Conservation (phyloP, 53 echinoderm and acorn worm genomes). For the Glandiceps talaboti region DNA sequence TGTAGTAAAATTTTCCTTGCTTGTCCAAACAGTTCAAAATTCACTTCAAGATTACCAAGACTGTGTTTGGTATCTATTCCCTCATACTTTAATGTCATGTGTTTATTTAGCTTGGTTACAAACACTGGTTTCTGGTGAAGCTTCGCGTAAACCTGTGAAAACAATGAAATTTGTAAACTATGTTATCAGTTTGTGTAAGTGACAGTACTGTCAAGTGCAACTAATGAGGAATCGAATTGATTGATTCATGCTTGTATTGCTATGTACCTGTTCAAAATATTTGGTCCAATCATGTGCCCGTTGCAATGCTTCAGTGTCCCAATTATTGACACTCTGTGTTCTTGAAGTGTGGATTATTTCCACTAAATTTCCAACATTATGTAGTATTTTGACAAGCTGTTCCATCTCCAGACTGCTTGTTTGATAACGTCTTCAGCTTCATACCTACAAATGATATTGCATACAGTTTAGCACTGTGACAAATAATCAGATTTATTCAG, state of each 20-base stretch:
- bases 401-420: too few relatives aligned
- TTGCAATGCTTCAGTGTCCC: constrained; percentile 38
- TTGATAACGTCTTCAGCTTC: too few relatives aligned
- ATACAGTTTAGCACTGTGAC: too few relatives aligned
- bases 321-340: constrained; percentile 28
- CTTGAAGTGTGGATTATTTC: constrained; percentile 33
- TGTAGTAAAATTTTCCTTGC: constrained; percentile 44
- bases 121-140: constrained; percentile 18
- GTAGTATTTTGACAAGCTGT: constrained; percentile 8
- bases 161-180: neutral
- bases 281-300: constrained; percentile 55
- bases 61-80: constrained; percentile 31
- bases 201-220: too few relatives aligned
- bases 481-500: too few relatives aligned
- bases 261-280: constrained; percentile 51
- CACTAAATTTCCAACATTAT: constrained; percentile 41
- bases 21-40: constrained; percentile 35
- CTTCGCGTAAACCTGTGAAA: constrained; percentile 51
- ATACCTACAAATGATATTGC: too few relatives aligned
- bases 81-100: constrained; percentile 30
- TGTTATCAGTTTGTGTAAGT: too few relatives aligned
- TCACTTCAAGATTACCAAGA: constrained; percentile 29
- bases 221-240: too few relatives aligned
- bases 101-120: constrained; percentile 26
- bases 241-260: too few relatives aligned